These are phyloP conservation scores for Rissa tridactyla DNA, from an alignment of 2,113 vertebrate genomes.

Conservation along the genomic window DNA sequence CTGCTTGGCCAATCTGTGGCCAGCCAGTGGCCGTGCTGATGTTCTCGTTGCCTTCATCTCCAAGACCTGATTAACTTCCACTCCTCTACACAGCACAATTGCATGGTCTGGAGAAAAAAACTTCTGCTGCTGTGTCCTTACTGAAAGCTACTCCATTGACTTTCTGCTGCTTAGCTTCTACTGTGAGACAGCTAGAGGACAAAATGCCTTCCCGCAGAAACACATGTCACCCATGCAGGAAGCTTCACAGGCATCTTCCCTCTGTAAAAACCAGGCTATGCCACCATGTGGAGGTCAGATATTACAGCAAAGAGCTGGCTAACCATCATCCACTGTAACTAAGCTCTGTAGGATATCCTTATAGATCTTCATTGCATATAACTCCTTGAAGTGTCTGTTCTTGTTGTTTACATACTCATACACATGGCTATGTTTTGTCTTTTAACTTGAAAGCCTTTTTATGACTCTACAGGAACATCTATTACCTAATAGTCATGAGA, in stretches of 20 bases:
- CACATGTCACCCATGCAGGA: background rate
- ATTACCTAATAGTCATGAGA: background rate
- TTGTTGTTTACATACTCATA: background rate
- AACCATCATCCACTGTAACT: background rate
- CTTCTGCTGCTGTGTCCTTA: background rate
- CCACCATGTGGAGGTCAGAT: background rate
- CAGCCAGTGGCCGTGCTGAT: background rate
- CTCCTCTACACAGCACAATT: background rate
- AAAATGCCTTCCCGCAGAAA: constrained; percentile 11
- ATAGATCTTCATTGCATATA: background rate
- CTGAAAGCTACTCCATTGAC: background rate
- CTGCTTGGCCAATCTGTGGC: background rate
- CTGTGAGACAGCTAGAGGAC: background rate
- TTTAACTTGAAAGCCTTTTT: constrained; percentile 3
- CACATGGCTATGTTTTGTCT: background rate
- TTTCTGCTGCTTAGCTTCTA: background rate
- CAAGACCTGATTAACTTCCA: background rate
- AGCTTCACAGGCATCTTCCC: background rate
- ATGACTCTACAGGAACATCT: background rate
- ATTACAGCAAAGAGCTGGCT: background rate
- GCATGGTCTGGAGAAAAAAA: background rate
- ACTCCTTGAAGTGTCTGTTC: background rate
- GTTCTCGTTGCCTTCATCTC: background rate
- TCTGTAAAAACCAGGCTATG: background rate
- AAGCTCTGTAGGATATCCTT: background rate